Evolutionary conservation across 1,140 invertebrate species (phyloP), one percentile per base, ranked within the genome.

Genomic region (Drosophila subobscura): DNA sequence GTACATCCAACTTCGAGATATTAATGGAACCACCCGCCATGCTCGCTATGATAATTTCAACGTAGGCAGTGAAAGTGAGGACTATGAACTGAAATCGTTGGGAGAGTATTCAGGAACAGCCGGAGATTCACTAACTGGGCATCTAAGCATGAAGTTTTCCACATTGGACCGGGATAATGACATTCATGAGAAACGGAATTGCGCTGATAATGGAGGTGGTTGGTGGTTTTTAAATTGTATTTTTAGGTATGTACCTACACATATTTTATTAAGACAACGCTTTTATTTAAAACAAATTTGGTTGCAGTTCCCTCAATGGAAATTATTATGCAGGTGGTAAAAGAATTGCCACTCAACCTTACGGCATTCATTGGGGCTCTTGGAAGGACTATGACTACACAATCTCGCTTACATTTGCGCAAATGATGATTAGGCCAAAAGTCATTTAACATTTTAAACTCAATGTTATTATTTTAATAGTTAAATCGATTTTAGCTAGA

Each of bases 1-100:
- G 20, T 79, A 93, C 45, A 93, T 96, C 27, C 93, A 94, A 50
- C 88, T 96, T 83, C 92, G 93, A 73, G 93, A 95, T 54, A 92
- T 93, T 44, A 76, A 93, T 7, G 91, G 92, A 0, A 83, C 91
- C 14, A 93, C 91, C 10, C 93, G 92, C 20, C 92, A 91, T 55
- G 95, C 94, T 3, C 88, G 85, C n/a, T 96, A 95, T 81, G 92
- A 93, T 2, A 91, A 93, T 10, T 96, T 96, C 77, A 92, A 92
- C 2, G 90, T 96, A 10, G 93, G 93, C 7, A 90, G 92, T 10
- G 94, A 95, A 81, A 75, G 90, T 6, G 93, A 95, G 71, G 93
- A 93, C 1, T 96, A 94, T 79, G 91, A 93, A 22, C 92, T 96
- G n/a, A 93, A 92, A 61, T 90, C 93, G 1, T 85, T 96, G 0